Conservation (phyloP, 2,113 vertebrate genomes). For the Isurus oxyrinchus region DNA sequence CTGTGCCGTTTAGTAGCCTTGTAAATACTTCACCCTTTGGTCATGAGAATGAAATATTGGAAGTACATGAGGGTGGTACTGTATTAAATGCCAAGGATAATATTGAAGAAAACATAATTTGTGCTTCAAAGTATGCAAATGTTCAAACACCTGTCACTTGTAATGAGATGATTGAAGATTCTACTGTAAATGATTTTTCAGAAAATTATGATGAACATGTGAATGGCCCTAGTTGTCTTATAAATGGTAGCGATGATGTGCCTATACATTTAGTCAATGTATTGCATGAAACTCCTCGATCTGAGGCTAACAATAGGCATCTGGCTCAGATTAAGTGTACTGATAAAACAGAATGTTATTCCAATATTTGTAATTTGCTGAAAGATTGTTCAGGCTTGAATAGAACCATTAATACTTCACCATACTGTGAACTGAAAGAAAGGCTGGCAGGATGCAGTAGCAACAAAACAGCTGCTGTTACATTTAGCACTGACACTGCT, state of each 20-base stretch:
- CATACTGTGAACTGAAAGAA: conserved; percentile 1
- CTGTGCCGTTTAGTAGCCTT: not conserved
- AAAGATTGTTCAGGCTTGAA: conserved; percentile 35
- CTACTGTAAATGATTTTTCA: not conserved
- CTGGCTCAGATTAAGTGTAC: conserved; percentile 13
- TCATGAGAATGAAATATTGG: conserved; percentile 20
- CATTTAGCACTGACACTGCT: not conserved
- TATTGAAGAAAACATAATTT: not conserved
- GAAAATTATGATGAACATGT: not conserved
- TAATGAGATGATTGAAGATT: not conserved
- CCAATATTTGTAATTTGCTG: conserved; percentile 20
- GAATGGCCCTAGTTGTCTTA: not conserved
- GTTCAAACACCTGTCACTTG: not conserved
- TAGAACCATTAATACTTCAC: not conserved
- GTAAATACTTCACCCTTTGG: not conserved
- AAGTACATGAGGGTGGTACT: not conserved
- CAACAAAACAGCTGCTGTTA: conserved; percentile 2
- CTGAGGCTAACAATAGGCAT: not conserved
- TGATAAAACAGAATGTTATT: not conserved
- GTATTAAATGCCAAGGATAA: not conserved
- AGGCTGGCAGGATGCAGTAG: not conserved
- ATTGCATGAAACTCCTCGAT: not conserved
- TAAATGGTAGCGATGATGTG: conserved; percentile 3
- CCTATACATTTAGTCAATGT: conserved; percentile 2
- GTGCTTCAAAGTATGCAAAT: not conserved